Conservation (phyloP, 2,797 vertebrate genomes). For the Pachyuromys duprasi region DNA sequence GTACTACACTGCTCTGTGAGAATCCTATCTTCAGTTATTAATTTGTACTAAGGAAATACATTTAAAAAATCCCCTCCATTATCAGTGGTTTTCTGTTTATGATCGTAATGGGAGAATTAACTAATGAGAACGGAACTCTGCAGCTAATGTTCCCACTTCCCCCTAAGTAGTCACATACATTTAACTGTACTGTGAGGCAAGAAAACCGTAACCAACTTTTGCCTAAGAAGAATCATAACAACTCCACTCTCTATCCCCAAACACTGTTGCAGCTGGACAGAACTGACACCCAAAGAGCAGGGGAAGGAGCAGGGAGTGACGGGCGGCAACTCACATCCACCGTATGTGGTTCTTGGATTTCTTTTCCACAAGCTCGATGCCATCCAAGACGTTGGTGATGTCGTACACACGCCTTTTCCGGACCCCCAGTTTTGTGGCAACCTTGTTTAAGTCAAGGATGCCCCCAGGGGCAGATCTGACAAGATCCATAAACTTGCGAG, state of each 20-base stretch:
- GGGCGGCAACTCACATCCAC: conserved; percentile 93
- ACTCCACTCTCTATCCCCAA: background rate
- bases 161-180: background rate
- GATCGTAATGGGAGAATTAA: background rate
- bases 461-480: conserved; percentile 89
- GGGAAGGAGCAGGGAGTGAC: background rate
- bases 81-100: background rate
- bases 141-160: background rate
- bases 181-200: background rate
- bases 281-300: background rate
- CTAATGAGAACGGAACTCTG: background rate
- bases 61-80: background rate
- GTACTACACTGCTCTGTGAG: fast-evolving
- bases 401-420: conserved; percentile 93
- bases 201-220: background rate
- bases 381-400: conserved; percentile 93
- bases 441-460: conserved; percentile 92
- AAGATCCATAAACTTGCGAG: conserved; percentile 93
- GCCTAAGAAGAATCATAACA: background rate
- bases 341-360: conserved; percentile 92
- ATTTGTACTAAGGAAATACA: background rate
- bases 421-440: conserved; percentile 88
- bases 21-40: background rate
- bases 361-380: conserved; percentile 92
- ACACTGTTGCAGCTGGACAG: background rate